These are phyloP conservation scores for Uloborus plumipes DNA, from an alignment of 2,888 invertebrate genomes.

Conservation along the genomic window DNA sequence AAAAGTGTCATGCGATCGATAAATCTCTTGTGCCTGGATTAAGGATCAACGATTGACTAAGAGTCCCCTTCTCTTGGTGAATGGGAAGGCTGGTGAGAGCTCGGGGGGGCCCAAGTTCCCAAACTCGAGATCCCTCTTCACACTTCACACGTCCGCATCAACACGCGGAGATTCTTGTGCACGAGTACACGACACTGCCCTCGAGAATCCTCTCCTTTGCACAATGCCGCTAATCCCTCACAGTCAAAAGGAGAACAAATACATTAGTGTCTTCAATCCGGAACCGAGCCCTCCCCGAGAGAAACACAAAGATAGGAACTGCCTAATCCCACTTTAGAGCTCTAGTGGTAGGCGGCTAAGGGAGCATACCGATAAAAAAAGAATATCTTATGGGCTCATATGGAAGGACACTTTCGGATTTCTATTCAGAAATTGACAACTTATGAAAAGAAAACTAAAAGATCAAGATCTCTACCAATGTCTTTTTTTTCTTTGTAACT, in stretches of 20 bases:
- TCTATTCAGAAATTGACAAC: too few species aligned
- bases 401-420: too few species aligned
- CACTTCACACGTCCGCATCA: slow-evolving; percentile 25
- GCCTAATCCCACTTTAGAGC: slow-evolving; percentile 53
- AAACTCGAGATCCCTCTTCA: slow-evolving; percentile 42
- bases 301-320: slow-evolving; percentile 37
- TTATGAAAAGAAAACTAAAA: too few species aligned
- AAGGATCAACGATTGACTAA: slow-evolving; percentile 45
- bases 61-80: slow-evolving; percentile 17
- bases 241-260: slow-evolving; percentile 61
- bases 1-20: slow-evolving; percentile 54
- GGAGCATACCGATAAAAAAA: too few species aligned
- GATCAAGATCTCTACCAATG: too few species aligned
- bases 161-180: slow-evolving; percentile 34
- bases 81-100: slow-evolving; percentile 45
- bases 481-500: too few species aligned
- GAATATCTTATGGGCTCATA: too few species aligned
- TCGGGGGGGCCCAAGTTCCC: slow-evolving; percentile 43
- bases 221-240: slow-evolving; percentile 38
- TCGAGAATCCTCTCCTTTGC: slow-evolving; percentile 42
- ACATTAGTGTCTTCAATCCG: slow-evolving; percentile 52
- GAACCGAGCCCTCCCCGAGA: slow-evolving; percentile 24
- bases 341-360: slow-evolving; percentile 37
- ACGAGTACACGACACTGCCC: slow-evolving; percentile 31
- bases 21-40: slow-evolving; percentile 54